These are phyloP conservation scores for Pseudomyrmex sp. DNA, from an alignment of 1,140 invertebrate species.

Conservation along the genomic window DNA sequence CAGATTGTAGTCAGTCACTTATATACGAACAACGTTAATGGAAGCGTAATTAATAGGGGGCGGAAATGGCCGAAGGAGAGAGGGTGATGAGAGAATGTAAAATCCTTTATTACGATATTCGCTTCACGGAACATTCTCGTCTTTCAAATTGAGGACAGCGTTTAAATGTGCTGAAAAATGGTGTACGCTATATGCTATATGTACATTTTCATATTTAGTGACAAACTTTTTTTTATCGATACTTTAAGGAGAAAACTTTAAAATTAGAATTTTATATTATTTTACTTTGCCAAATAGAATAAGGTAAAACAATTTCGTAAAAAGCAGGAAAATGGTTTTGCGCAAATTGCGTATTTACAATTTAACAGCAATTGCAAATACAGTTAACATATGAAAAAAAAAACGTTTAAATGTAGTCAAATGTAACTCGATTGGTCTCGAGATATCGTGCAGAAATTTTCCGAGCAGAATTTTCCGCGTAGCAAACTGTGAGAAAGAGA, in stretches of 20 bases:
- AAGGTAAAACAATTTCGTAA: background rate
- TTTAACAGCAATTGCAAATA: too few species aligned
- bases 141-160: background rate
- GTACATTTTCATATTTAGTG: background rate
- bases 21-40: conserved; percentile 7
- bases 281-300: background rate
- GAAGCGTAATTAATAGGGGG: conserved; percentile 13
- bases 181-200: background rate
- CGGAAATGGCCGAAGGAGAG: background rate
- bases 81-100: background rate
- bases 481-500: background rate
- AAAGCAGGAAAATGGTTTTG: too few species aligned
- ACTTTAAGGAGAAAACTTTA: background rate
- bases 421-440: too few species aligned
- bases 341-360: too few species aligned
- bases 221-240: background rate
- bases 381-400: too few species aligned
- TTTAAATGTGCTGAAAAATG: conserved; percentile 27
- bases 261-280: background rate
- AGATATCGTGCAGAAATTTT: too few species aligned
- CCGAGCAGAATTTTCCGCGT: too few species aligned
- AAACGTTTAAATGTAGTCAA: too few species aligned
- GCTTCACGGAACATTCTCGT: conserved; percentile 8
- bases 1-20: background rate
- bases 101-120: conserved; percentile 22